Conservation (phyloP, 92 coral and sea anemone genomes). For the Montipora capitata region DNA sequence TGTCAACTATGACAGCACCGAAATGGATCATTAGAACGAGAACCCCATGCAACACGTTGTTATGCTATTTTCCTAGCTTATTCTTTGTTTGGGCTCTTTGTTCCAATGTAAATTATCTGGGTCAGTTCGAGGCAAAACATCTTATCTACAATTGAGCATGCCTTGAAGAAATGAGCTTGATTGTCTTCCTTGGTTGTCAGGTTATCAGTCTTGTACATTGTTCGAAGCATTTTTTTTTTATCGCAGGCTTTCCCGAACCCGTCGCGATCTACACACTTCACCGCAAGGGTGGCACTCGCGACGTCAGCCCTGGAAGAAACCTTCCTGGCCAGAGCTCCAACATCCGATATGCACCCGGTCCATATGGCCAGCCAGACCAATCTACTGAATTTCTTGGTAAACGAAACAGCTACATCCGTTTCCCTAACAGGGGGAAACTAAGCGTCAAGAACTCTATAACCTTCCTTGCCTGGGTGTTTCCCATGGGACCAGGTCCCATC, state of each 20-base stretch:
- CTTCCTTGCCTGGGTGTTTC: constrained; percentile 82
- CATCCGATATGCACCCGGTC: constrained; percentile 82
- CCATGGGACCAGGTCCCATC: constrained; percentile 81
- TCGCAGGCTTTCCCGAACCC: constrained; percentile 83
- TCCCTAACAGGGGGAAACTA: constrained; percentile 83
- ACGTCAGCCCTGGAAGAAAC: constrained; percentile 83
- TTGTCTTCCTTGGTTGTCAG: no score
- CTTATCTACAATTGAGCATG: no score
- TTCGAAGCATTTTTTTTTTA: neutral
- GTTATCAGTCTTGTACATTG: neutral
- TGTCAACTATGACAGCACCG: no score
- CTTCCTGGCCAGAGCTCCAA: constrained; percentile 72
- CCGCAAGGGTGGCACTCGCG: constrained; percentile 74
- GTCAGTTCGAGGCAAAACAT: no score
- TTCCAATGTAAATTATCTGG: no score
- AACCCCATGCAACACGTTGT: no score
- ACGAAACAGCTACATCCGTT: constrained; percentile 78
- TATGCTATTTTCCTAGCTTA: no score
- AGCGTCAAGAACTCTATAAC: constrained; percentile 80
- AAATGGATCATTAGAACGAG: no score
- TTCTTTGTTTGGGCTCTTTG: no score
- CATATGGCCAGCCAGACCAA: constrained; percentile 79
- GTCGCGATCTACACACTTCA: constrained; percentile 83
- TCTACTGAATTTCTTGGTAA: constrained; percentile 83
- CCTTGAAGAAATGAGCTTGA: no score